Conservation (phyloP, 2,797 vertebrate species). For the Malurus splendens region DNA sequence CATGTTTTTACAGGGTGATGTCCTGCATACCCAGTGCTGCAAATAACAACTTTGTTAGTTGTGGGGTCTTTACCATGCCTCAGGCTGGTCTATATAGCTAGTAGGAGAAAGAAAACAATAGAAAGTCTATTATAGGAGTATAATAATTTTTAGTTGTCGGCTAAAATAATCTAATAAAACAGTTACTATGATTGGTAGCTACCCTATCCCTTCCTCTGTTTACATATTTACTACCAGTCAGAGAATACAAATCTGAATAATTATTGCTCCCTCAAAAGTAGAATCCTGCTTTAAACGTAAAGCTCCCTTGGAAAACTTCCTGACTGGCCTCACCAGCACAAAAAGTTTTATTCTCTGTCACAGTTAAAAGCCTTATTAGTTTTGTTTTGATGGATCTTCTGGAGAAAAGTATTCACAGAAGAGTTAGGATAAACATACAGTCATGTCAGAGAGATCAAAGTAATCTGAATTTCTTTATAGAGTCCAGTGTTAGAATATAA, state of each 20-base stretch:
- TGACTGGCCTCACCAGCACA: neutral
- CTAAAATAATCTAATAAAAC: neutral
- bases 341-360: neutral
- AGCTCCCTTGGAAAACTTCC: neutral
- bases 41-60: too few species aligned
- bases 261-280: neutral
- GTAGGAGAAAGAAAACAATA: neutral
- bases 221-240: too few species aligned
- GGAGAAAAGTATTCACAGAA: neutral
- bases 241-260: neutral
- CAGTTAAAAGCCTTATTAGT: neutral
- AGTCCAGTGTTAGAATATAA: neutral
- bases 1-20: too few species aligned
- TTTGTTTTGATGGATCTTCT: neutral
- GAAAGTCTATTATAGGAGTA: neutral
- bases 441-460: neutral
- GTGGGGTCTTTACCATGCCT: too few species aligned
- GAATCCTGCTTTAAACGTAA: neutral
- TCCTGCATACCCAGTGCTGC: neutral
- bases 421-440: neutral
- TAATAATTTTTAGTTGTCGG: neutral
- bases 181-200: neutral
- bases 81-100: neutral
- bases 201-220: neutral
- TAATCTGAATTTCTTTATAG: neutral